A percentile compares a stretch with the other conserved stretches of the same genome.
phyloP scores from a whole-genome alignment of 2,797 vertebrate genomes.

The Periparus ater region DNA sequence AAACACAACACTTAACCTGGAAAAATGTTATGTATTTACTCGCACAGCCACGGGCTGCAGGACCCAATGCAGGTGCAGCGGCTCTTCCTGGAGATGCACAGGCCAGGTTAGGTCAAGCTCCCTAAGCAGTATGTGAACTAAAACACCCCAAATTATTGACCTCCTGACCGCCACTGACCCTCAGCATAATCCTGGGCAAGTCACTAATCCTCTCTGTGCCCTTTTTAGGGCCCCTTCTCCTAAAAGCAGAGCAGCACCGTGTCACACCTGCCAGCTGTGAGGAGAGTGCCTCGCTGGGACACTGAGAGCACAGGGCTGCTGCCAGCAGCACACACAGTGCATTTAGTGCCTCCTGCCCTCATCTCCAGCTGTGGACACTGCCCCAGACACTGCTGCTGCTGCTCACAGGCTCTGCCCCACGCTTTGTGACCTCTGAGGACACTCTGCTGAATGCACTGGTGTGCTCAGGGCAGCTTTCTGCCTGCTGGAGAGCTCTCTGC shows the following conservation, averaged over 20 bases:
- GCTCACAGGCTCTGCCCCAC: not conserved
- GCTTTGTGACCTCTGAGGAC: not conserved
- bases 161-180: not conserved
- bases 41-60: not conserved
- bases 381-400: not conserved
- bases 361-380: not conserved
- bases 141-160: not conserved
- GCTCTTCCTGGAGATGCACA: not conserved
- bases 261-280: not conserved
- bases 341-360: not conserved
- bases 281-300: fast-evolving
- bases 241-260: not conserved
- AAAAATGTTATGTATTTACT: not conserved
- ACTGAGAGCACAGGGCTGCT: not conserved
- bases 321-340: not conserved
- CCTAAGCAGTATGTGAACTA: not conserved
- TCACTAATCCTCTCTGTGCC: not conserved
- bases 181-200: not conserved
- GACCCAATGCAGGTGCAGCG: not conserved
- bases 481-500: not conserved
- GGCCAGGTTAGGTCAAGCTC: not conserved
- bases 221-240: not conserved
- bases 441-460: fast-evolving
- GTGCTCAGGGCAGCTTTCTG: not conserved
- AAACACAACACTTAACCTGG: not conserved